phyloP scores from a whole-genome alignment of 2,113 vertebrate species.

The Cnemophilus loriae region DNA sequence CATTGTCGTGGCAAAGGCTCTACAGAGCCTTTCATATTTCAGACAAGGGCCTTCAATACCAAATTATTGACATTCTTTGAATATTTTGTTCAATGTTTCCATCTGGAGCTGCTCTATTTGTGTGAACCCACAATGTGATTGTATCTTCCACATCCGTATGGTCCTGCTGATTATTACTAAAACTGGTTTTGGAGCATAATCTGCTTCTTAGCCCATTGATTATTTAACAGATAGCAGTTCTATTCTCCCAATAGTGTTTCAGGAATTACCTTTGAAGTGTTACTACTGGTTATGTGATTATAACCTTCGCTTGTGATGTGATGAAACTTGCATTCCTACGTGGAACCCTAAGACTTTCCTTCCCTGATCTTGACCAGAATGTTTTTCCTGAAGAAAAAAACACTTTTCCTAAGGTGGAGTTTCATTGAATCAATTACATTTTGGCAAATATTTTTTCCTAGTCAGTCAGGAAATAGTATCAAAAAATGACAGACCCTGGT shows the following conservation, averaged over 20 bases:
- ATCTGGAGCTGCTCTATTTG: background rate
- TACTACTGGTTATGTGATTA: background rate
- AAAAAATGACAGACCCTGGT: background rate
- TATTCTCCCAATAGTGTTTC: background rate
- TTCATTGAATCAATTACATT: background rate
- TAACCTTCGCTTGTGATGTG: background rate
- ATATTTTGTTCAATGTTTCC: background rate
- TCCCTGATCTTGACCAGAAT: background rate
- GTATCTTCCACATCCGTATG: background rate
- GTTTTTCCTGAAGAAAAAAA: background rate
- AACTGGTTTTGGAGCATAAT: background rate
- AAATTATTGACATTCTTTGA: background rate
- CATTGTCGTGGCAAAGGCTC: background rate
- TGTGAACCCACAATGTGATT: too few species aligned
- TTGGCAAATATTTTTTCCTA: background rate
- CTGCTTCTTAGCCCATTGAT: background rate
- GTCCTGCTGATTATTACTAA: background rate
- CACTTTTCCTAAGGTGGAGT: background rate
- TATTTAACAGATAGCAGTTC: background rate
- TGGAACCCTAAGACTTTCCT: background rate
- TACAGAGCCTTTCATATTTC: background rate
- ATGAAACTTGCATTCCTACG: rapidly evolving
- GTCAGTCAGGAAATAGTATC: background rate
- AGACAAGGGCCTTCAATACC: background rate
- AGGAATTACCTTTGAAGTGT: background rate